These are phyloP conservation scores for Corythornis madagascariensis DNA, from an alignment of 2,113 vertebrate species.

Conservation along the genomic window DNA sequence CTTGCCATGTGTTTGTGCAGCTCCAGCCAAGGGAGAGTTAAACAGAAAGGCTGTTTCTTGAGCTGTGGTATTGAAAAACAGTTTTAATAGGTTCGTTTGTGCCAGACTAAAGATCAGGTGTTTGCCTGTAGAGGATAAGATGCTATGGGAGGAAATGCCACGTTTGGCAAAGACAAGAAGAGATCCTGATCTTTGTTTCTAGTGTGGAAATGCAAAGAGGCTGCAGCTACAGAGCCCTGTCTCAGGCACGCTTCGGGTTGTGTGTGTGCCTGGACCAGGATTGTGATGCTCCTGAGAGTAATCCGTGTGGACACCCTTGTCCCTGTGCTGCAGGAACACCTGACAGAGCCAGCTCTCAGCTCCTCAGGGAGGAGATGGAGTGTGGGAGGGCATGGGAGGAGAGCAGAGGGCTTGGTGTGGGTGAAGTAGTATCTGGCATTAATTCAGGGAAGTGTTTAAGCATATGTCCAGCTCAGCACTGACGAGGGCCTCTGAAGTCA, in stretches of 20 bases:
- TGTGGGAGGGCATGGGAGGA: background rate
- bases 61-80: background rate
- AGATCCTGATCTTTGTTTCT: background rate
- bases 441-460: background rate
- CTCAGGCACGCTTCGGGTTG: fast-evolving
- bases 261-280: fast-evolving
- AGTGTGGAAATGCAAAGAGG: fast-evolving
- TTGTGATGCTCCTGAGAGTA: fast-evolving
- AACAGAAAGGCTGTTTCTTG: background rate
- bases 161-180: background rate
- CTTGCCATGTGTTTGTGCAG: fast-evolving
- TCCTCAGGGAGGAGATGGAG: background rate
- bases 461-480: background rate
- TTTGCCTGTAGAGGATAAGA: background rate
- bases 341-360: background rate
- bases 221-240: background rate
- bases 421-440: background rate
- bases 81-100: background rate
- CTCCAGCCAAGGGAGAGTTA: background rate
- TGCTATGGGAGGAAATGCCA: background rate
- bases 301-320: fast-evolving
- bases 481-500: background rate
- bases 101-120: background rate
- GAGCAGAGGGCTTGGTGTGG: background rate
- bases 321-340: background rate